These are phyloP conservation scores for Callimorpha dominula DNA, from an alignment of 2,888 invertebrate species.

Conservation along the genomic window DNA sequence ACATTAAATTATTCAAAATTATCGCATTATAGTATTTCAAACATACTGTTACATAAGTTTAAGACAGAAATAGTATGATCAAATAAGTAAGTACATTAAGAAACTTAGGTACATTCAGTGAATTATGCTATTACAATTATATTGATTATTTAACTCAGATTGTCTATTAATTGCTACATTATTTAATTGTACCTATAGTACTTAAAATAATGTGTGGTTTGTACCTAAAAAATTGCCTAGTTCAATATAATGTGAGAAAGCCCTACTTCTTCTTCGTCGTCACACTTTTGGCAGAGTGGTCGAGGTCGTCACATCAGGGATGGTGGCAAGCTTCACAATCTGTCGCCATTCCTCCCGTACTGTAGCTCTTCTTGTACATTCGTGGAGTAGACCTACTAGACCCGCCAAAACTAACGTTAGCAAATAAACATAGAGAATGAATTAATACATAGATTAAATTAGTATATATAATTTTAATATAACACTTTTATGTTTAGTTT, in stretches of 20 bases:
- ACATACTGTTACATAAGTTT: constrained; percentile 4
- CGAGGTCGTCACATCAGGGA: no score
- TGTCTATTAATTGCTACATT: constrained; percentile 10
- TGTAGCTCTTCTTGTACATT: no score
- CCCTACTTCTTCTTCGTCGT: no score
- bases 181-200: constrained; percentile 8
- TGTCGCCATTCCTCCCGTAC: no score
- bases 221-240: constrained; percentile 27
- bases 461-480: constrained; percentile 45
- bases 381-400: constrained; percentile 25
- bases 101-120: constrained; percentile 23
- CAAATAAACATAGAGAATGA: constrained; percentile 50
- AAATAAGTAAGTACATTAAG: constrained; percentile 51
- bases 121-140: constrained; percentile 30
- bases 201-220: constrained; percentile 24
- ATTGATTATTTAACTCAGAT: constrained; percentile 13
- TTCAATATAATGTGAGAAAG: constrained; percentile 40
- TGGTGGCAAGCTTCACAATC: no score
- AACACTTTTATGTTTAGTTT: constrained; percentile 35
- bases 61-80: constrained; percentile 42
- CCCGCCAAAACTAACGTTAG: constrained; percentile 56
- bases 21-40: constrained; percentile 10
- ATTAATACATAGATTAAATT: constrained; percentile 48
- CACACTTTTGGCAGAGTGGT: no score
- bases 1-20: constrained; percentile 19